These are phyloP conservation scores for Sternarchorhynchus goeldii DNA, from an alignment of 2,797 vertebrate genomes.

Conservation along the genomic window DNA sequence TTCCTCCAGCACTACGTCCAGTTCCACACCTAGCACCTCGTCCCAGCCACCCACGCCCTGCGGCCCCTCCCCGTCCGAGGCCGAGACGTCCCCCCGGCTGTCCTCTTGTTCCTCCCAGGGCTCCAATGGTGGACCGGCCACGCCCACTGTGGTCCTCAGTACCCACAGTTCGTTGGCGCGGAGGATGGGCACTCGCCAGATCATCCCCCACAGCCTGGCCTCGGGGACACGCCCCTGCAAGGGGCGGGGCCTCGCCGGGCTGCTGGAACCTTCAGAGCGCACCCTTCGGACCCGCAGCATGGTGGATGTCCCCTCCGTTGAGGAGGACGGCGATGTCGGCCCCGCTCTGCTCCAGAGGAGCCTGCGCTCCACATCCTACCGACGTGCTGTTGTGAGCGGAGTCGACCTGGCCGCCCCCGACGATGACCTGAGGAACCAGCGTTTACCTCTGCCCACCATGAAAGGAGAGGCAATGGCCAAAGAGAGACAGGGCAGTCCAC, in stretches of 20 bases:
- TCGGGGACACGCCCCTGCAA: slow-evolving; percentile 73
- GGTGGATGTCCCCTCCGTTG: slow-evolving; percentile 80
- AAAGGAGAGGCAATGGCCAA: slow-evolving; percentile 75
- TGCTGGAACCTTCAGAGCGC: slow-evolving; percentile 71
- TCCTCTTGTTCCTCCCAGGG: slow-evolving; percentile 63
- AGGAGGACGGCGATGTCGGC: slow-evolving; percentile 72
- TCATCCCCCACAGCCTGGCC: slow-evolving; percentile 87
- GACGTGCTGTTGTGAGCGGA: slow-evolving; percentile 88
- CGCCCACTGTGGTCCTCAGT: slow-evolving; percentile 78
- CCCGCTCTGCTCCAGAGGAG: slow-evolving; percentile 79
- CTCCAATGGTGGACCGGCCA: slow-evolving; percentile 76
- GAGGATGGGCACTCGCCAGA: slow-evolving; percentile 89
- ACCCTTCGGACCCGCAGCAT: slow-evolving; percentile 81
- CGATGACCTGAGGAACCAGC: slow-evolving; percentile 72
- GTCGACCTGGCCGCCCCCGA: slow-evolving; percentile 74
- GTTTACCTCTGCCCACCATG: slow-evolving; percentile 76
- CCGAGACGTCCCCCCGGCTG: slow-evolving; percentile 51
- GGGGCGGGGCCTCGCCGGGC: slow-evolving; percentile 58
- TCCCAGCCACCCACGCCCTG: slow-evolving; percentile 73
- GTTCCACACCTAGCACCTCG: slow-evolving; percentile 56
- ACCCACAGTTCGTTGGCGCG: slow-evolving; percentile 84
- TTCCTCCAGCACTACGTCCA: slow-evolving; percentile 40
- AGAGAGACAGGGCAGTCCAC: slow-evolving; percentile 75
- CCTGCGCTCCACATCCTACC: slow-evolving; percentile 91
- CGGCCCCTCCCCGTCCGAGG: slow-evolving; percentile 66